A percentile compares a stretch with the other conserved stretches of the same genome.
Evolutionary conservation across 92 coral and sea anemone species (phyloP).

Genomic region (Porites lobata): DNA sequence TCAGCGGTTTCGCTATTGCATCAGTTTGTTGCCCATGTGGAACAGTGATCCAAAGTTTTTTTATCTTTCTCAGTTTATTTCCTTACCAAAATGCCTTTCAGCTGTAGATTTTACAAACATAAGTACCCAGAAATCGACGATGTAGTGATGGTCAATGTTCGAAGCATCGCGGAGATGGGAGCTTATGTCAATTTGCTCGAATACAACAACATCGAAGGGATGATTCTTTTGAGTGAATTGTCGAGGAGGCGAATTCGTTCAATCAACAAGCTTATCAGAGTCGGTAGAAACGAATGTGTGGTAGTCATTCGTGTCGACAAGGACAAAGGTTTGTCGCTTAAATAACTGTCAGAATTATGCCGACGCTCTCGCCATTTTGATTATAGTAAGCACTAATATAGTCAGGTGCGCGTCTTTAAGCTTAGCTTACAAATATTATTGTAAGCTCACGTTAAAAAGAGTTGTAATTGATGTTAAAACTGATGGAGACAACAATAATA

Average conservation of each 20-base stretch:
- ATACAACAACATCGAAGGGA: slow-evolving; percentile 98
- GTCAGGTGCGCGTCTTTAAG: too few species aligned
- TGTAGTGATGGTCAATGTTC: slow-evolving; percentile 99
- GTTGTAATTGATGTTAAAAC: too few species aligned
- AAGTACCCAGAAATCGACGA: slow-evolving; percentile 98
- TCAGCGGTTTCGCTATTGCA: slow-evolving; percentile 70
- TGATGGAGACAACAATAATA: too few species aligned
- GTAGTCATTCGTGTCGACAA: slow-evolving; percentile 99
- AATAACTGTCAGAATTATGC: too few species aligned
- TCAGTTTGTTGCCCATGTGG: slow-evolving; percentile 82
- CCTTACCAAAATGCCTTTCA: slow-evolving; percentile 80
- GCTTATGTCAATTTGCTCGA: slow-evolving; percentile 97
- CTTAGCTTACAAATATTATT: too few species aligned
- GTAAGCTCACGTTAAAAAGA: too few species aligned
- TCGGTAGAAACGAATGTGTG: slow-evolving; percentile 98
- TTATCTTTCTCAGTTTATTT: not conserved
- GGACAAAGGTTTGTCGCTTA: slow-evolving; percentile 87
- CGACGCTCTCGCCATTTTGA: not conserved
- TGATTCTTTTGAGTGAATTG: slow-evolving; percentile 96
- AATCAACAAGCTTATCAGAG: slow-evolving; percentile 95
- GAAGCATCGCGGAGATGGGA: slow-evolving; percentile 99
- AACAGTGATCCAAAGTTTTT: not conserved
- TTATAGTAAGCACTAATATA: too few species aligned
- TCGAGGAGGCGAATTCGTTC: slow-evolving; percentile 98
- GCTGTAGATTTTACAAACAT: slow-evolving; percentile 96